Evolutionary conservation across 1,140 invertebrate genomes (phyloP), one percentile per base, ranked within the genome.

Genomic region (Brachionus koreanus): DNA sequence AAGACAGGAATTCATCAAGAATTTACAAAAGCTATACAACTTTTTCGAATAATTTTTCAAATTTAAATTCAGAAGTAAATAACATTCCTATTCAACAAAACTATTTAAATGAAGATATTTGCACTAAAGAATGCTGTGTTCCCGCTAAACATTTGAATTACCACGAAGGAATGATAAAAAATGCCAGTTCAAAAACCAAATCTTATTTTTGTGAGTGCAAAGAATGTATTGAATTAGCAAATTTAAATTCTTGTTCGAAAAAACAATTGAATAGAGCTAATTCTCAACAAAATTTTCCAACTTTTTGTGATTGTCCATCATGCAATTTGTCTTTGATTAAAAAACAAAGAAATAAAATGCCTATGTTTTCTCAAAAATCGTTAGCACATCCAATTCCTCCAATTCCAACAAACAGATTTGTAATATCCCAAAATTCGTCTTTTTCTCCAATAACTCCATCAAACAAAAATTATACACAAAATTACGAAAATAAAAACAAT

Each of bases 131-230:
- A 29, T 74, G 39, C 29, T 46, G 39, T 74, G 42, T 5, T 25
- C 39, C 19, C n/a, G 9, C 46, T 10, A 74, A 74, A 12, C n/a
- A 42, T 13, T n/a, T 74, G 25, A 5, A 23, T 49, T 25, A 23
- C 6, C 13, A 25, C 12, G 33, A 3, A 72, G 12, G 43, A 6
- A 19, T 25, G 5, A 23, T 35, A 4, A 46, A 46, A 9, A 39
- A 74, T 5, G 0, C 7, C 7, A 7, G 7, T n/a, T 23, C 37
- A 42, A 72, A 7, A 23, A 43, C 13, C 16, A 43, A 43, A 33
- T 74, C 42, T 23, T n/a, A 46, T 10, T 74, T 46, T 74, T 74
- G 69, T n/a, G 69, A 74, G 12, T 74, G 69, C 25, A 74, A 74
- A 49, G 69, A 74, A 46, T 74, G 69, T n/a, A 74, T 23, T 33